phyloP scores from a whole-genome alignment of 1,140 invertebrate genomes.

The Tetragnatha versicolor region DNA sequence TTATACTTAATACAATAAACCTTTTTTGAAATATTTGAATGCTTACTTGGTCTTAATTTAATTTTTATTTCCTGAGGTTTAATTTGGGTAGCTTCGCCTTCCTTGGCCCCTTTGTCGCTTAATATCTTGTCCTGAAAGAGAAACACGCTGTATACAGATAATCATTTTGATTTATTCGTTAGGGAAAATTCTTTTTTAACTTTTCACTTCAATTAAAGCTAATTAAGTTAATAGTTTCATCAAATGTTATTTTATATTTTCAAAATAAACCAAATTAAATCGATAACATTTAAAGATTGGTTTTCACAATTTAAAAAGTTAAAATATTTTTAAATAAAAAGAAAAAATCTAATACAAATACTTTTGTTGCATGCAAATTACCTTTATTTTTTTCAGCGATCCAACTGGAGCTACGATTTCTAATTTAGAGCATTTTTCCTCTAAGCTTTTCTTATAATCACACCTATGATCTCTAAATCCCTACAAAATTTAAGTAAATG shows the following conservation, averaged over 20 bases:
- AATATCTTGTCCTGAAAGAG: conserved; percentile 41
- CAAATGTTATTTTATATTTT: not conserved
- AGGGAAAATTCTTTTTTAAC: no score
- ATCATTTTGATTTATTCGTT: not conserved
- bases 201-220: no score
- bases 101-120: conserved; percentile 49
- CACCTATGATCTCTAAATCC: not conserved
- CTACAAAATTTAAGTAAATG: not conserved
- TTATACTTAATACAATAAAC: not conserved
- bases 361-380: not conserved
- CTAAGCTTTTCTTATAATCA: conserved; percentile 9
- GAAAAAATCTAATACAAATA: not conserved
- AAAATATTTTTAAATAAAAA: not conserved
- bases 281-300: not conserved
- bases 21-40: not conserved
- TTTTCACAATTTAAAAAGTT: not conserved
- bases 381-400: not conserved
- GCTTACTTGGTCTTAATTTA: conserved; percentile 54
- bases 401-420: not conserved
- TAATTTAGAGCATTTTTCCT: not conserved
- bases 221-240: no score
- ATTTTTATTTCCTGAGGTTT: conserved; percentile 58
- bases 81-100: conserved; percentile 58
- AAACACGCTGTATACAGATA: not conserved
- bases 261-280: not conserved